Percentiles rank a stretch among this genome's conserved stretches.
Conservation (phyloP, 2,888 invertebrate species). For the Rhorus exstirpatorius region DNA sequence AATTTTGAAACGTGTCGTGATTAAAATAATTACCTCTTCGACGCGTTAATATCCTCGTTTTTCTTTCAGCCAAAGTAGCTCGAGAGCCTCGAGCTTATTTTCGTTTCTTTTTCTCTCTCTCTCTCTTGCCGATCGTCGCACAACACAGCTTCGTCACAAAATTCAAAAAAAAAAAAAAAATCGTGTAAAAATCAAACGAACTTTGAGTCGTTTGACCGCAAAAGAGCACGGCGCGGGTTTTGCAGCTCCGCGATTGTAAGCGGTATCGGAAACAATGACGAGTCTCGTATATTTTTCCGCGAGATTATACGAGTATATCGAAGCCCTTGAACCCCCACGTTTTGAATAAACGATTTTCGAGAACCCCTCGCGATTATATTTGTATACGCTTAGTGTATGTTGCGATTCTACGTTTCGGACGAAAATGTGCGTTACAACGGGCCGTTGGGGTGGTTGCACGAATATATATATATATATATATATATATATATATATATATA, state of each 20-base stretch:
- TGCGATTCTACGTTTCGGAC: conserved; percentile 12
- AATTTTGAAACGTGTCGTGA: too few species aligned
- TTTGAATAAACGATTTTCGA: conserved; percentile 17
- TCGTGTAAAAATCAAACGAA: too few species aligned
- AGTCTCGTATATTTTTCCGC: conserved; percentile 5
- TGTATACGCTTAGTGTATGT: neutral
- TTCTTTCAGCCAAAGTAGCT: too few species aligned
- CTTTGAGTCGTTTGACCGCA: too few species aligned
- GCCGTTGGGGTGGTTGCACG: conserved; percentile 40
- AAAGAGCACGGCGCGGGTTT: too few species aligned
- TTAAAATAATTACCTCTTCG: too few species aligned
- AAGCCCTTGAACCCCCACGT: conserved; percentile 2
- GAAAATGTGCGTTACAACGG: conserved; percentile 1
- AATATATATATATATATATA: neutral
- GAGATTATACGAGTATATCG: conserved; percentile 33
- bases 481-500: neutral
- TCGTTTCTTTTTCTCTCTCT: too few species aligned
- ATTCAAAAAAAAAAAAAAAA: too few species aligned
- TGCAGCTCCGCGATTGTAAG: neutral
- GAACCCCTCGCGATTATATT: conserved; percentile 21
- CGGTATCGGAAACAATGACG: conserved; percentile 8
- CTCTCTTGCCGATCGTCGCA: too few species aligned
- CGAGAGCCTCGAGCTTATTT: too few species aligned
- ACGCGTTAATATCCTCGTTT: too few species aligned
- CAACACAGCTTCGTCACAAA: too few species aligned